Base-by-base conservation (phyloP, 2,888 invertebrate species). In the Ceraclea dissimilis region DNA sequence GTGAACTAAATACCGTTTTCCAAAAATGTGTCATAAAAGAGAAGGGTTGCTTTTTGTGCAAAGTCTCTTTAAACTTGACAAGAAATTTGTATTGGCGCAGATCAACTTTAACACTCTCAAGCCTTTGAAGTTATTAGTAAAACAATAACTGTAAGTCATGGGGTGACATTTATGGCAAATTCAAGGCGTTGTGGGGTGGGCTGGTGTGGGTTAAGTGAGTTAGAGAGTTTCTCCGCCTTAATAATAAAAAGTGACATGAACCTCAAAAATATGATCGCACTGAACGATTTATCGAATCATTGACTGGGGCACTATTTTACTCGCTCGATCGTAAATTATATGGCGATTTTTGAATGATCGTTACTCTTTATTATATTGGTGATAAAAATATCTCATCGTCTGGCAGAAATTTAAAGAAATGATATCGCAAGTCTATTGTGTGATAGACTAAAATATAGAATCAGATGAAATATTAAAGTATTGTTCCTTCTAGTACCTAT, bases 91-190 rank as follows among this genome's bases (percentile, higher is more conserved):
- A n/a, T 39, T 39, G 39, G 39, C 16, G 39, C 39, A 39, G 39
- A 39, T 39, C 39, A 39, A 39, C 39, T 39, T 46, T 46, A 18
- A 46, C 20, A 46, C 46, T 46, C 20, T 46, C 46, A 46, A 46
- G 46, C 18, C 46, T 19, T 46, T 46, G 46, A 46, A 46, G 46
- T 46, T 46, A 46, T 46, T 46, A 46, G 46, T 20, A 46, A 46
- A 46, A 46, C 46, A 20, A 46, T 46, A 46, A 46, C 56, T 52
- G 56, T 56, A 22, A 55, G 31, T 59, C 51, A 56, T 26, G n/a
- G 34, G 34, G 53, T 17, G 59, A 59, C 59, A 43, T 59, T 59
- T 53, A 59, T 59, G 51, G 54, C 59, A 52, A 53, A 53, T 56
- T 49, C 50, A 56, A 53, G 47, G 46, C 46, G 46, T 46, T 39